phyloP scores from a whole-genome alignment of 2,888 invertebrate genomes.

The Microctonus hyperodae region DNA sequence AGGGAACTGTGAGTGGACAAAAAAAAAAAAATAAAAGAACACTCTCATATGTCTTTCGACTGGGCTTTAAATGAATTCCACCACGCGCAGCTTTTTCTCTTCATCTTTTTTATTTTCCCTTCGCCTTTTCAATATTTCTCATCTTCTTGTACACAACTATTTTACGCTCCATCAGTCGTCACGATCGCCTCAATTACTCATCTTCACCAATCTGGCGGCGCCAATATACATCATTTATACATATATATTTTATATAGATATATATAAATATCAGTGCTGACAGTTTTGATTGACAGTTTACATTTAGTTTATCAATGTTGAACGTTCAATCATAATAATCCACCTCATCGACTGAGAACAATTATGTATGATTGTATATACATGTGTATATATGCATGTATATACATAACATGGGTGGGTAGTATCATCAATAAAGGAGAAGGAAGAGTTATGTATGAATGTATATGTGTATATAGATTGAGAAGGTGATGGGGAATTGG shows the following conservation, averaged over 20 bases:
- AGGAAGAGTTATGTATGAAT: no score
- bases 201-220: slow-evolving; percentile 1
- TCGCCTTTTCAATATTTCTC: neutral
- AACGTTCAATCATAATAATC: neutral
- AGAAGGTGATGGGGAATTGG: neutral
- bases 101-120: neutral
- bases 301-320: neutral
- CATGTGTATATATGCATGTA: neutral
- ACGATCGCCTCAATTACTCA: slow-evolving; percentile 11
- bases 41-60: neutral
- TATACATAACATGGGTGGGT: neutral
- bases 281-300: neutral
- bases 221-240: neutral
- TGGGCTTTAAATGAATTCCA: slow-evolving; percentile 14
- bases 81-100: neutral
- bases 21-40: no score
- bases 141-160: neutral
- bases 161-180: slow-evolving; percentile 6
- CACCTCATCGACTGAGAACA: neutral
- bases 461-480: neutral
- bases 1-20: neutral
- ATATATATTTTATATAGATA: neutral
- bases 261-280: slow-evolving; percentile 2
- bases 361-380: neutral
- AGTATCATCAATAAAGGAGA: neutral